These are phyloP conservation scores for Nephila pilipes DNA, from an alignment of 1,140 invertebrate genomes.

Conservation along the genomic window DNA sequence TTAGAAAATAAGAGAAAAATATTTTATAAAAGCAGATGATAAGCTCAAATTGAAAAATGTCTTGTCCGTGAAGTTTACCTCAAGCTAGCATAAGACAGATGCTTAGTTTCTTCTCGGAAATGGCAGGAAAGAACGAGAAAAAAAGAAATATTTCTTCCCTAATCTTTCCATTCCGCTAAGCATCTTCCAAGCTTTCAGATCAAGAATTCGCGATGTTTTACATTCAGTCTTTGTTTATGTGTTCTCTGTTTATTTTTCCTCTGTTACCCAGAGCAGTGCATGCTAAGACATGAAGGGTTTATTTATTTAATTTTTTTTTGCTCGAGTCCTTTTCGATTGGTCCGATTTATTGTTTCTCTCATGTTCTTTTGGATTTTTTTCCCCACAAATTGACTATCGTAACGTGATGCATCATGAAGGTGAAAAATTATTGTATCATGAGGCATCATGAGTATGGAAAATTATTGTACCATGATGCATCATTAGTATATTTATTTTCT, in stretches of 20 bases:
- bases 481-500: background rate
- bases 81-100: background rate
- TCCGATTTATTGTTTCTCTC: background rate
- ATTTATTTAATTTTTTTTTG: background rate
- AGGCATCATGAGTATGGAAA: no score
- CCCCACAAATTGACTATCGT: no score
- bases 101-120: background rate
- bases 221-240: background rate
- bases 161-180: background rate
- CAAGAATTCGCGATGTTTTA: background rate
- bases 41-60: background rate
- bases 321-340: background rate
- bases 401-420: no score
- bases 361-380: background rate
- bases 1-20: background rate
- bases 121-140: background rate
- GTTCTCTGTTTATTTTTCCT: background rate
- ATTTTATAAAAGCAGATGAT: background rate
- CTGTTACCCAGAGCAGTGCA: background rate
- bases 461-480: no score
- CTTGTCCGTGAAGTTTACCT: background rate
- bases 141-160: background rate
- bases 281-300: background rate
- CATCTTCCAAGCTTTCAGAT: conserved; percentile 4
- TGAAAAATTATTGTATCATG: no score